Base-by-base conservation (phyloP, 1,140 invertebrate genomes). In the Drosophila triauraria region DNA sequence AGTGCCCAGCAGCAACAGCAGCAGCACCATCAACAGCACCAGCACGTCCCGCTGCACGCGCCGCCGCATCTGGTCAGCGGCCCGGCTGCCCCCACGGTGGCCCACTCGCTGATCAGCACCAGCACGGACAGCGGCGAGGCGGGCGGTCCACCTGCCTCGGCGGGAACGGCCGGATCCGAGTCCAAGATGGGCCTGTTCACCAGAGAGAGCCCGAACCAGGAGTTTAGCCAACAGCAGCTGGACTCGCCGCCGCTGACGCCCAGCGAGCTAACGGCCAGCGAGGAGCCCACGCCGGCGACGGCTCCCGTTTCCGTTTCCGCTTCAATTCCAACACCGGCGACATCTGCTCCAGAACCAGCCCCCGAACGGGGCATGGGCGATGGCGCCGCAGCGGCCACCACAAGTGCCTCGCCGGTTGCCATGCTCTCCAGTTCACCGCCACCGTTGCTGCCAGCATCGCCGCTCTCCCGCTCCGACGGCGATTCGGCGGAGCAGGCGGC, bases 21-120 rank as follows among this genome's bases (percentile, higher is more conserved):
- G 71, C 62, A 70, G 25, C 81, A 83, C n/a, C 81, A 91, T 43
- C 75, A 63, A 2, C 91, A 92, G 87, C 81, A 90, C 65, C 95
- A 94, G 25, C 94, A 94, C 62, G 94, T 95, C 62, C 94, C 95
- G 30, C 94, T 94, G 15, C 94, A 94, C 58, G 94, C 95, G 58
- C 94, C 95, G 35, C 94, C 95, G 5, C 95, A 95, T 91, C 84
- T 95, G 63, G 95, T 95, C 3, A 91, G 92, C 51, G 91, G 91
- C 0, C 83, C 90, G 12, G 83, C 91, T 1, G 84, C 85, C 6
- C 85, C 82, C 12, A 91, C 82, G 12, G 80, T 91, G 17, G 79
- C 83, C 13, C 78, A 70, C 20, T 86, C 83, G 0, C 61, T 77
- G 32, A 83, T 86, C 13, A 83, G 61, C 62, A 71, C 57, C 32